phyloP scores from a whole-genome alignment of 2,113 vertebrate genomes.

The Ptychochromis oligacanthus region DNA sequence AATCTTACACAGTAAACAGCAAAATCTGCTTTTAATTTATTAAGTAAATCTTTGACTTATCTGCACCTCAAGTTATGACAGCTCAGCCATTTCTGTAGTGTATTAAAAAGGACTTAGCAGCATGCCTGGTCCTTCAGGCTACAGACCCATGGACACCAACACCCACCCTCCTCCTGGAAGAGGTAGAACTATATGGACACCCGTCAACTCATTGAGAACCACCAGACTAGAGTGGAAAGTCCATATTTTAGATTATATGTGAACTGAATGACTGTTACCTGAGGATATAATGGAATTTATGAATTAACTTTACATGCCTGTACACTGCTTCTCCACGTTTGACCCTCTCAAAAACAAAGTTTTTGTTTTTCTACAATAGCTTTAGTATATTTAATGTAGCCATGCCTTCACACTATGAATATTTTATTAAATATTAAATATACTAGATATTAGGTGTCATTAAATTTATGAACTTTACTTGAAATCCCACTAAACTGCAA shows the following conservation, averaged over 20 bases:
- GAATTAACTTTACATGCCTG: background rate
- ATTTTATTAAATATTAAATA: background rate
- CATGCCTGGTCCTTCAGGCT: conserved; percentile 37
- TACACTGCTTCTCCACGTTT: background rate
- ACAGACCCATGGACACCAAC: conserved; percentile 43
- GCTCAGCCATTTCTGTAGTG: conserved; percentile 2
- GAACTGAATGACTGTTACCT: background rate
- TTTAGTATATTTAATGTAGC: background rate
- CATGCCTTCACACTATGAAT: no score
- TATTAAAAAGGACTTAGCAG: conserved; percentile 65
- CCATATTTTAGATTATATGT: background rate
- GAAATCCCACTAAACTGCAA: background rate
- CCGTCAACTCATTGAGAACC: background rate
- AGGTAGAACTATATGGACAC: background rate
- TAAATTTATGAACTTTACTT: background rate
- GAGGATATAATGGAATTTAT: background rate
- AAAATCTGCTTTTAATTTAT: background rate
- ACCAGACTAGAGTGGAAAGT: background rate
- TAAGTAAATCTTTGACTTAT: background rate
- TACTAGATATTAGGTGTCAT: background rate
- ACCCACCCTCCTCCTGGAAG: background rate
- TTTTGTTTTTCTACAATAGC: background rate
- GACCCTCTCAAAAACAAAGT: background rate
- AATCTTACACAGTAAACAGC: no score
- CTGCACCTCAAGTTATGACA: background rate